Conservation (phyloP, 1,140 invertebrate genomes). For the Teleopsis dalmanni region DNA sequence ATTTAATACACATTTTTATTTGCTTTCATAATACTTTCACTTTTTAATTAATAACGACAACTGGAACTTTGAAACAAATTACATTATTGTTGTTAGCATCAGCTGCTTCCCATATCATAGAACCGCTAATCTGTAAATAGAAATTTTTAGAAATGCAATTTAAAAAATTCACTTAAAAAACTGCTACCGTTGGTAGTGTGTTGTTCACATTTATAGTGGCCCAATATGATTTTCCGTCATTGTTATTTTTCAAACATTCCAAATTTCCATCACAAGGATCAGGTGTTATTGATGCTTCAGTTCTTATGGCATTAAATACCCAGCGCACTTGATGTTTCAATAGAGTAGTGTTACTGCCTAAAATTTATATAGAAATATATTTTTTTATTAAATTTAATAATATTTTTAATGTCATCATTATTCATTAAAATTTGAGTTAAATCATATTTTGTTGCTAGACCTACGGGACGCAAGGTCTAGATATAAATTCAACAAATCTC, state of each 20-base stretch:
- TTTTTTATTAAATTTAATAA: too few species aligned
- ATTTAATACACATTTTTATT: too few species aligned
- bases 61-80: slow-evolving; percentile 37
- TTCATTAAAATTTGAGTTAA: too few species aligned
- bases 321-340: slow-evolving; percentile 33
- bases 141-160: slow-evolving; percentile 2
- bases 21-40: neutral
- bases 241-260: slow-evolving; percentile 23
- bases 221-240: slow-evolving; percentile 30
- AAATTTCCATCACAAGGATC: slow-evolving; percentile 37
- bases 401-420: too few species aligned
- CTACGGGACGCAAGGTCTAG: too few species aligned
- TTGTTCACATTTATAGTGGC: slow-evolving; percentile 30
- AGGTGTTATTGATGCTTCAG: slow-evolving; percentile 28
- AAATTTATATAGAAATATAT: neutral
- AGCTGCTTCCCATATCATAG: slow-evolving; percentile 36
- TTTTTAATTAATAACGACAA: slow-evolving; percentile 28
- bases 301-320: slow-evolving; percentile 32
- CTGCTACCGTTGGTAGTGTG: slow-evolving; percentile 31
- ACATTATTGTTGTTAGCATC: slow-evolving; percentile 26
- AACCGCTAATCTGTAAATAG: slow-evolving; percentile 25
- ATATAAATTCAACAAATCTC: too few species aligned
- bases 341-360: slow-evolving; percentile 28
- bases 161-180: slow-evolving; percentile 1
- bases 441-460: too few species aligned